Conservation (phyloP, 2,113 vertebrate species). For the Mirza zaza region DNA sequence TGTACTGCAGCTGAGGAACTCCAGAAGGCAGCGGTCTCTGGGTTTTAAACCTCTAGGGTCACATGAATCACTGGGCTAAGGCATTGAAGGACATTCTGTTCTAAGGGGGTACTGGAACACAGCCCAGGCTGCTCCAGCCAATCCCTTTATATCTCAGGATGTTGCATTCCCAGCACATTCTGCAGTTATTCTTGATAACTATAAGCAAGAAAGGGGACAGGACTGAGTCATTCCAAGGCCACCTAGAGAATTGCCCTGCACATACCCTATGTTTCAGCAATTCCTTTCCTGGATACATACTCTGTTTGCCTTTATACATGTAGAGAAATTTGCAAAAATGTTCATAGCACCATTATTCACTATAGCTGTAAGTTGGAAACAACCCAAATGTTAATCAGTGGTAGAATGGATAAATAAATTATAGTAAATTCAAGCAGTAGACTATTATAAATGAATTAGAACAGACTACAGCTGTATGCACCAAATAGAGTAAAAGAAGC, state of each 20-base stretch:
- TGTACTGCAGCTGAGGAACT: background rate
- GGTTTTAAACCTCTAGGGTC: background rate
- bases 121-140: background rate
- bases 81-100: background rate
- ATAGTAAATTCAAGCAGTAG: background rate
- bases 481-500: background rate
- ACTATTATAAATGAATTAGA: background rate
- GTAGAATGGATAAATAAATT: conserved; percentile 22
- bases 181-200: background rate
- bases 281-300: background rate
- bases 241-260: background rate
- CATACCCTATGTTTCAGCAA: background rate
- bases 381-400: background rate
- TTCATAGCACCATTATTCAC: background rate
- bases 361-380: background rate
- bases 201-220: background rate
- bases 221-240: background rate
- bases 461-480: background rate
- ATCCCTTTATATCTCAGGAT: background rate
- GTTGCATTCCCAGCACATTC: background rate
- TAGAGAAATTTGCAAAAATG: background rate
- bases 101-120: too few relatives aligned
- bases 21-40: background rate
- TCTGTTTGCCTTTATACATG: background rate
- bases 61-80: background rate